These are phyloP conservation scores for Aplochiton taeniatus DNA, from an alignment of 2,797 vertebrate species.

Conservation along the genomic window DNA sequence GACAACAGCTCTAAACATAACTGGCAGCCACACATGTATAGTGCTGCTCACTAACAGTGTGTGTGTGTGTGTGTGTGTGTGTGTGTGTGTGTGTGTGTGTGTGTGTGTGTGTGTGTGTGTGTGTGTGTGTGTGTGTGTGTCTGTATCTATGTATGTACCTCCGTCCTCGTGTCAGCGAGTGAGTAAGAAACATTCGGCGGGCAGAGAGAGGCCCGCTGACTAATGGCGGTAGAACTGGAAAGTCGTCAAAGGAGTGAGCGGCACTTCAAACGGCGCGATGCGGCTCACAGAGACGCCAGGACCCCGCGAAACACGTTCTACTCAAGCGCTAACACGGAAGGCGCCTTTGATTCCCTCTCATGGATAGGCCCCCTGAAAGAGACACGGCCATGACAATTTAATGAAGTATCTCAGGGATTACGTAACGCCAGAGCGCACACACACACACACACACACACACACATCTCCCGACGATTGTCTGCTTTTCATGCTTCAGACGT, in stretches of 20 bases:
- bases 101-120: conserved; percentile 16
- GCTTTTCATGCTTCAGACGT: conserved; percentile 29
- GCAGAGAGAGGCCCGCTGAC: no score
- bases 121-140: conserved; percentile 11
- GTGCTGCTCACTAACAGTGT: conserved; percentile 38
- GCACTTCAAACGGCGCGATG: background rate
- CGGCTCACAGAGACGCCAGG: background rate
- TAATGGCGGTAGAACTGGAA: no score
- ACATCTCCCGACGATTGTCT: background rate
- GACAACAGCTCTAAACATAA: background rate
- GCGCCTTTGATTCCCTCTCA: conserved; percentile 13
- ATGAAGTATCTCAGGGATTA: conserved; percentile 18
- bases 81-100: conserved; percentile 23
- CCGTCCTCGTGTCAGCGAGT: conserved; percentile 21
- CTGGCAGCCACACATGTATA: conserved; percentile 45
- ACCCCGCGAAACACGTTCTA: background rate
- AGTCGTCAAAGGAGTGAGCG: background rate
- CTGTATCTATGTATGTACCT: conserved; percentile 26
- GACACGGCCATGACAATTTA: conserved; percentile 19
- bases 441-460: no score
- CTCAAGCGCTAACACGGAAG: conserved; percentile 4
- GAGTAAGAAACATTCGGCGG: no score
- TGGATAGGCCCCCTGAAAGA: conserved; percentile 3
- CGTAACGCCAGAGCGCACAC: conserved; percentile 17
- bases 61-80: conserved; percentile 17